Percentiles rank a stretch among this genome's conserved stretches.
phyloP scores from a whole-genome alignment of 2,888 invertebrate genomes.

The Cyaniris semiargus region DNA sequence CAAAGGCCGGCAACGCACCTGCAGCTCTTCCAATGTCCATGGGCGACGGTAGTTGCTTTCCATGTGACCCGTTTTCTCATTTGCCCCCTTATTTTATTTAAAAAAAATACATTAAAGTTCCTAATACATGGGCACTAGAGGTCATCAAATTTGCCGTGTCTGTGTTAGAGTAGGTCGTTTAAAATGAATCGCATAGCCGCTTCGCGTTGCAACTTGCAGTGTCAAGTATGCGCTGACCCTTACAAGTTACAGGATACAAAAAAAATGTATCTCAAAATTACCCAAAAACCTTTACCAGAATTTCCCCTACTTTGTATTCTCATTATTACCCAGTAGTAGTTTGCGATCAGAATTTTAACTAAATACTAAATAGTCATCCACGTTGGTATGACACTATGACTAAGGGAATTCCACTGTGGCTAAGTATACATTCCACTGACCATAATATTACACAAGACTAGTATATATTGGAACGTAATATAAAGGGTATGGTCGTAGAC shows the following conservation, averaged over 20 bases:
- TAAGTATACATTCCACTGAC: background rate
- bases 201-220: too few species aligned
- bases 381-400: background rate
- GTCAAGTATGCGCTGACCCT: too few species aligned
- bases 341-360: background rate
- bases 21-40: too few species aligned
- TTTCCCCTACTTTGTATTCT: background rate
- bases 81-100: too few species aligned
- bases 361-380: constrained; percentile 4
- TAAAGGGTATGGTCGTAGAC: background rate
- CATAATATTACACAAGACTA: background rate
- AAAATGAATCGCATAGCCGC: too few species aligned
- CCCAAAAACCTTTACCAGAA: background rate
- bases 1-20: too few species aligned
- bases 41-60: too few species aligned
- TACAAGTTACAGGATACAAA: background rate
- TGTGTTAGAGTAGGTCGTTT: too few species aligned
- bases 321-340: background rate
- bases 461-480: background rate
- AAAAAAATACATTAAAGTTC: too few species aligned
- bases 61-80: too few species aligned
- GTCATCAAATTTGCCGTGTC: too few species aligned
- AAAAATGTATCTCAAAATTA: background rate
- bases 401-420: background rate
- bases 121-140: too few species aligned